Base-by-base conservation (phyloP, 1,140 invertebrate species). In the Thaumetopoea pityocampa region DNA sequence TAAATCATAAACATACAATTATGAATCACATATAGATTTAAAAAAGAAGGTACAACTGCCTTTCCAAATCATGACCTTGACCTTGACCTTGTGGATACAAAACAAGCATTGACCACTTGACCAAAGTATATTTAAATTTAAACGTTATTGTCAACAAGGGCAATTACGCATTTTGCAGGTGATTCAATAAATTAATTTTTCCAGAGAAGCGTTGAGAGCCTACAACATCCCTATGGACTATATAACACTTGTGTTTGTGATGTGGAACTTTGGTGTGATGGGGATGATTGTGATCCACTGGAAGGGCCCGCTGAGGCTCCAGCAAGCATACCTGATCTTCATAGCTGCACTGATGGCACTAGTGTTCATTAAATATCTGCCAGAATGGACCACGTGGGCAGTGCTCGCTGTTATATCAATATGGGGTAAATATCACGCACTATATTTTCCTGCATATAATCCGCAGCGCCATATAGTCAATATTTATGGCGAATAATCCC, bases 201-300 rank as follows among this genome's bases (percentile, higher is more conserved):
- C 85, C 82, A 97, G 95, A 65, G 96, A 98, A 86, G 89, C 98
- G 1, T 84, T 99, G 35, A 89, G 93, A 67, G 94, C 96, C 15
- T 98, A 97, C 71, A 99, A 99, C 76, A 91, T 99, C 66, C 95
- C 97, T 22, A 93, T 99, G 91, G 98, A 99, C 85, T 93, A 95
- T 56, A 92, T 98, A 53, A 98, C 97, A 19, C 84, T 98, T 19
- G 66, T 89, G 0, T 86, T 99, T 47, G 86, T 94, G n/a, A 92
- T 99, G 87, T 99, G 97, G 97, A 99, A 99, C 85, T 98, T 99
- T 88, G 98, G 96, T 36, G 92, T 97, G 4, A 91, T 98, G 46
- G 98, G 98, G 14, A 98, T 99, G 96, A 92, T 99, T 48, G 94
- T 94, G 51, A 99, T 99, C 45, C 98, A 99, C 82, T 99, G 97